A percentile compares a stretch with the other conserved stretches of the same genome.
These are phyloP conservation scores for Sebastes nivosus DNA, from an alignment of 2,797 vertebrate species.

Conservation along the genomic window DNA sequence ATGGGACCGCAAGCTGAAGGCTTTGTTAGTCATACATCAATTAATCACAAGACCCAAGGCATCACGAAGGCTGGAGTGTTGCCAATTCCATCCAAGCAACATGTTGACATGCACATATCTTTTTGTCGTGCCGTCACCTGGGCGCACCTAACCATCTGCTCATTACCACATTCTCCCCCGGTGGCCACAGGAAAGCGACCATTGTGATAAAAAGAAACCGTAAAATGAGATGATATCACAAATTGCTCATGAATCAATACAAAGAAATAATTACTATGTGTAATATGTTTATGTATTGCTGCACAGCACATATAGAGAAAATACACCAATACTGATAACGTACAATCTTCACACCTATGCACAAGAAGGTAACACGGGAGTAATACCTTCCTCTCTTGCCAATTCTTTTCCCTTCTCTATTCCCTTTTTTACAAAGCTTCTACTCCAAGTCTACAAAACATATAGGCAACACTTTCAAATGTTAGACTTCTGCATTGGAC, in stretches of 20 bases:
- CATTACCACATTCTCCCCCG: slow-evolving; percentile 38
- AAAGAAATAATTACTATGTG: neutral
- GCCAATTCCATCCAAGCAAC: slow-evolving; percentile 31
- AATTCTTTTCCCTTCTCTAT: neutral
- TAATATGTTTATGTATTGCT: neutral
- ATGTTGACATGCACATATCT: slow-evolving; percentile 35
- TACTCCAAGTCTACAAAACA: neutral
- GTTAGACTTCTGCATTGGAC: neutral
- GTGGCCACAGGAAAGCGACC: slow-evolving; percentile 1
- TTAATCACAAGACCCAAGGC: slow-evolving; percentile 48
- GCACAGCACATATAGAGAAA: neutral
- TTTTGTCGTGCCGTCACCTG: slow-evolving; percentile 33
- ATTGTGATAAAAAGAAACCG: slow-evolving; percentile 11
- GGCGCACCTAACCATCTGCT: slow-evolving; percentile 48
- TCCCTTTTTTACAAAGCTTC: neutral
- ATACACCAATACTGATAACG: neutral
- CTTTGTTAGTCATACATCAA: slow-evolving; percentile 48
- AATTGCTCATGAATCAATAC: neutral
- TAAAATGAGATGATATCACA: neutral
- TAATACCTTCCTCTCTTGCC: neutral
- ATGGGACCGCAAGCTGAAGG: slow-evolving; percentile 19
- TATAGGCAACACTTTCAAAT: neutral
- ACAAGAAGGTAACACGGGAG: neutral
- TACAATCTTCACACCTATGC: neutral
- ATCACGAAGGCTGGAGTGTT: slow-evolving; percentile 19